phyloP scores from a whole-genome alignment of 2,797 vertebrate species.

The Dicrostonyx torquatus region DNA sequence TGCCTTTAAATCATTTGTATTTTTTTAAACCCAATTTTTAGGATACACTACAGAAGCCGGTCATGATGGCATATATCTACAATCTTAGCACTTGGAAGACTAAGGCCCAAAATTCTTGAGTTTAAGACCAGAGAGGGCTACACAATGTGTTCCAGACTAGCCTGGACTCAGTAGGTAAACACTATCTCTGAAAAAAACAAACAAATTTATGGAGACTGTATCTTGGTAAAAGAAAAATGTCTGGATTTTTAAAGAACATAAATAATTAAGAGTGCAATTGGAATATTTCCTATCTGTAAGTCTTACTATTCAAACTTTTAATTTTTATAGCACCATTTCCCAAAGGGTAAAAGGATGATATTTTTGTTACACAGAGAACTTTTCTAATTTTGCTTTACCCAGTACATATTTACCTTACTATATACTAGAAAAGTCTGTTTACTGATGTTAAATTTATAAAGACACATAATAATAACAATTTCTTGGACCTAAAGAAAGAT shows the following conservation, averaged over 20 bases:
- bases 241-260: background rate
- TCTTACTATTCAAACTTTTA: background rate
- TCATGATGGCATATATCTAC: background rate
- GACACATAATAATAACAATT: background rate
- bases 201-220: background rate
- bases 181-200: background rate
- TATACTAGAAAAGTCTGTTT: background rate
- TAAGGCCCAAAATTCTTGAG: background rate
- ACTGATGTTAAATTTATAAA: slow-evolving; percentile 3
- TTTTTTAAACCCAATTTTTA: background rate
- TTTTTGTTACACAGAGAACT: background rate
- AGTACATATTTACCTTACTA: slow-evolving; percentile 2
- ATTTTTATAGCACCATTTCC: background rate
- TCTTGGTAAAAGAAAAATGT: slow-evolving; percentile 12
- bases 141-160: background rate
- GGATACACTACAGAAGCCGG: background rate
- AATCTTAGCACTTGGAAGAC: background rate
- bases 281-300: background rate
- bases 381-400: slow-evolving; percentile 9
- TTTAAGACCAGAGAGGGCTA: background rate
- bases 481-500: slow-evolving; percentile 34
- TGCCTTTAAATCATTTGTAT: slow-evolving; percentile 8
- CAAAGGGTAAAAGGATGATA: background rate
- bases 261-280: background rate
- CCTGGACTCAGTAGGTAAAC: background rate